Evolutionary conservation across 1,140 invertebrate genomes (phyloP).

Genomic region (Diabrotica undecimpunctata): DNA sequence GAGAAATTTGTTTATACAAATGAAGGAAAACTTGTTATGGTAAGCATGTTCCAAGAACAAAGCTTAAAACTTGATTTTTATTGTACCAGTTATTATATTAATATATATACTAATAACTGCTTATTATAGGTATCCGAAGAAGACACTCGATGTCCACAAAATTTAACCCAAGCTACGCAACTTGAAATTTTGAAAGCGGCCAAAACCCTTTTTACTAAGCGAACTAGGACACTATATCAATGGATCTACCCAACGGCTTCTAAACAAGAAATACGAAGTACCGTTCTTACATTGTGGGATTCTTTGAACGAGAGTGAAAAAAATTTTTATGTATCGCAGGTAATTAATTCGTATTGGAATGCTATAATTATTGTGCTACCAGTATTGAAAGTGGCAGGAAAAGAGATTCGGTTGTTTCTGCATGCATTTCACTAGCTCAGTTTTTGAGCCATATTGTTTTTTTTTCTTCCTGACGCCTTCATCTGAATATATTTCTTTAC

Average conservation of each 20-base stretch:
- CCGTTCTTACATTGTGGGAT: slow-evolving; percentile 43
- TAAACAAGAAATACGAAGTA: slow-evolving; percentile 43
- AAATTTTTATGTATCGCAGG: slow-evolving; percentile 47
- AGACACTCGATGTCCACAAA: background rate
- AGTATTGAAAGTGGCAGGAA: background rate
- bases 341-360: slow-evolving; percentile 10
- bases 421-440: background rate
- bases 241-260: slow-evolving; percentile 47
- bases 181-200: slow-evolving; percentile 45
- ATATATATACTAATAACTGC: background rate
- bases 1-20: slow-evolving; percentile 7
- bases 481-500: too few species aligned
- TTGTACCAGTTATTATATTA: too few species aligned
- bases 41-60: too few species aligned
- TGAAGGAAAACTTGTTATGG: slow-evolving; percentile 11
- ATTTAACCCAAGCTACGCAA: slow-evolving; percentile 24
- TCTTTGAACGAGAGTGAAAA: slow-evolving; percentile 41
- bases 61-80: too few species aligned
- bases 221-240: slow-evolving; percentile 47
- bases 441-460: background rate
- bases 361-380: slow-evolving; percentile 9
- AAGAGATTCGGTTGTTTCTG: background rate
- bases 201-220: slow-evolving; percentile 46
- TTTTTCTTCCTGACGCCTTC: too few species aligned
- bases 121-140: slow-evolving; percentile 4